Evolutionary conservation across 2,888 invertebrate species (phyloP), one percentile per base, ranked within the genome.

Genomic region (Anthoptus insignis): DNA sequence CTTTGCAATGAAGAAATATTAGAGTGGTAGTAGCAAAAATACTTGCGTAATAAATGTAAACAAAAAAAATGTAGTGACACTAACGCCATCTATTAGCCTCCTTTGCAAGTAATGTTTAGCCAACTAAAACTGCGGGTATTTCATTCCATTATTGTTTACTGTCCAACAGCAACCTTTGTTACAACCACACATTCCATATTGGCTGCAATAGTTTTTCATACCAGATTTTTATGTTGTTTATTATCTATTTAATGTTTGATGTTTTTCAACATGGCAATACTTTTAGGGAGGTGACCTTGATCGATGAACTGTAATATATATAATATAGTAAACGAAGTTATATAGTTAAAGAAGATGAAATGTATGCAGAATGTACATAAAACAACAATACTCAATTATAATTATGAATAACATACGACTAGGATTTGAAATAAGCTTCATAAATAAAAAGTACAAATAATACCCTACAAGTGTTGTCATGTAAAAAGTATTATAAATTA

Each of bases 171-270:
- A 69, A 67, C 68, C 69, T 70, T 71, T 70, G 57, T 69, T 66
- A 76, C 53, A 69, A 76, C 74, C 68, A 75, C 81, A 89, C 90
- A 90, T 91, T 91, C 90, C 90, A 82, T 79, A 67, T 76, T 61
- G 76, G 77, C 81, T 88, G 91, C 91, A 91, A 92, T 91, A 91
- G 89, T 84, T 81, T 78, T 74, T 59, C 68, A 50, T 73, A 68
- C 69, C 73, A 81, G 75, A 78, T 81, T 78, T 76, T 79, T 79
- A 69, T 73, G 45, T 75, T 79, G 76, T 73, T 72, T 76, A 76
- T 74, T 76, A 80, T 77, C 71, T 74, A 70, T 76, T 64, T 73
- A 70, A 67, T 65, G 68, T 65, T 64, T 37, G 50, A 52, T 53
- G 49, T 45, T 52, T 59, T 42, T 59, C 13, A 19, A 21, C n/a